A percentile compares a stretch with the other conserved stretches of the same genome.
Evolutionary conservation across 2,113 vertebrate genomes (phyloP).

Genomic region (Chrysemys picta): DNA sequence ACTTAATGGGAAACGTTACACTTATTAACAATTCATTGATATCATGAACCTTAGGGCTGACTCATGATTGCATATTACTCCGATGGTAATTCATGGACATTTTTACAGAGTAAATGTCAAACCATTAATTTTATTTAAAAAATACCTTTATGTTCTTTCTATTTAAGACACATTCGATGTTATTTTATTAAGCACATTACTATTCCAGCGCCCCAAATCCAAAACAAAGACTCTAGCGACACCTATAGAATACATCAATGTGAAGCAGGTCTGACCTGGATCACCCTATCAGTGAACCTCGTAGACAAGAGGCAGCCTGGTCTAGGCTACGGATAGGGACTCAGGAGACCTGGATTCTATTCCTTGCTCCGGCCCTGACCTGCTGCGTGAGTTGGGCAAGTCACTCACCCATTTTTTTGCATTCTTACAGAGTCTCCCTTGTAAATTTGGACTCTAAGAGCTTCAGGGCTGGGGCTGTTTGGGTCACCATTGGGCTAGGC

Average conservation of each 20-base stretch:
- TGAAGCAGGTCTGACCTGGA: not conserved
- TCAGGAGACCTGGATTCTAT: not conserved
- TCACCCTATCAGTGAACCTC: not conserved
- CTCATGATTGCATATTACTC: not conserved
- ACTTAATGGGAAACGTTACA: not conserved
- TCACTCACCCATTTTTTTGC: not conserved
- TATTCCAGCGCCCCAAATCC: not conserved
- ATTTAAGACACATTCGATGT: not conserved
- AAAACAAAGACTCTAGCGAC: not conserved
- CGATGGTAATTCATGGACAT: not conserved
- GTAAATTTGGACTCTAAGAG: too few species aligned
- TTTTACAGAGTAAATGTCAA: not conserved
- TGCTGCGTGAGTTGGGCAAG: not conserved
- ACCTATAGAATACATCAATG: not conserved
- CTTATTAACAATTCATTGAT: accelerated
- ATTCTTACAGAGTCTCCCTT: not conserved
- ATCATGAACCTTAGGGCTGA: accelerated
- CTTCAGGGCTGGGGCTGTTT: too few species aligned
- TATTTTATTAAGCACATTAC: not conserved
- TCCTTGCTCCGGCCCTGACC: not conserved
- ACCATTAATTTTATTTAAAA: accelerated
- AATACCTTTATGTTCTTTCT: not conserved
- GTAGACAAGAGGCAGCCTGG: not conserved
- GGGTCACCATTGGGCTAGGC: not conserved
- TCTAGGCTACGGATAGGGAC: not conserved